These are phyloP conservation scores for Polypedilum vanderplanki DNA, from an alignment of 1,140 invertebrate genomes.

Conservation along the genomic window DNA sequence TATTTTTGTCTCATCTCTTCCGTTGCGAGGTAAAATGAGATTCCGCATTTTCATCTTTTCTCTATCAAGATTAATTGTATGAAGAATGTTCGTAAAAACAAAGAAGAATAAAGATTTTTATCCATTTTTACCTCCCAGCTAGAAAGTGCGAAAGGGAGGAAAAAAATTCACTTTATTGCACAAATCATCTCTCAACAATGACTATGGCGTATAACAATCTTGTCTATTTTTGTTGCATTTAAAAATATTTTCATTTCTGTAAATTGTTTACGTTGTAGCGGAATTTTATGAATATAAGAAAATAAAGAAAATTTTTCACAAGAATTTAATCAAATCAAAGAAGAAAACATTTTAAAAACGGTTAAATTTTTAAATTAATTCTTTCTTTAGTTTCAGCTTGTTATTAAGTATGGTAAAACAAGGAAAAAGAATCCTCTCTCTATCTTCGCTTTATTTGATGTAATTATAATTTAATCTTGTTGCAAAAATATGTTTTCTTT, in stretches of 20 bases:
- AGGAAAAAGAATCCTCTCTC: too few relatives aligned
- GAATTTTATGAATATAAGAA: too few relatives aligned
- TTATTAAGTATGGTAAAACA: too few relatives aligned
- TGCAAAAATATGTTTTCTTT: neutral
- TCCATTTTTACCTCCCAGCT: neutral
- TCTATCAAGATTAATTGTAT: too few relatives aligned
- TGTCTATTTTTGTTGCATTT: neutral
- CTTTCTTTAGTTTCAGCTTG: neutral
- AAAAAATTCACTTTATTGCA: too few relatives aligned
- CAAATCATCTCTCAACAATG: neutral
- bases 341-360: neutral
- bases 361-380: neutral
- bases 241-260: neutral
- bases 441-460: neutral
- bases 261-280: neutral
- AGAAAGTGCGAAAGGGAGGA: neutral
- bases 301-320: too few relatives aligned
- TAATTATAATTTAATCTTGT: neutral
- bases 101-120: neutral
- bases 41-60: too few relatives aligned
- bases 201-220: neutral
- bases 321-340: too few relatives aligned
- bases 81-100: too few relatives aligned
- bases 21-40: too few relatives aligned
- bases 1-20: too few relatives aligned